A percentile compares a stretch with the other conserved stretches of the same genome.
Evolutionary conservation across 2,113 vertebrate genomes (phyloP).

Genomic region (Tinamus guttatus): DNA sequence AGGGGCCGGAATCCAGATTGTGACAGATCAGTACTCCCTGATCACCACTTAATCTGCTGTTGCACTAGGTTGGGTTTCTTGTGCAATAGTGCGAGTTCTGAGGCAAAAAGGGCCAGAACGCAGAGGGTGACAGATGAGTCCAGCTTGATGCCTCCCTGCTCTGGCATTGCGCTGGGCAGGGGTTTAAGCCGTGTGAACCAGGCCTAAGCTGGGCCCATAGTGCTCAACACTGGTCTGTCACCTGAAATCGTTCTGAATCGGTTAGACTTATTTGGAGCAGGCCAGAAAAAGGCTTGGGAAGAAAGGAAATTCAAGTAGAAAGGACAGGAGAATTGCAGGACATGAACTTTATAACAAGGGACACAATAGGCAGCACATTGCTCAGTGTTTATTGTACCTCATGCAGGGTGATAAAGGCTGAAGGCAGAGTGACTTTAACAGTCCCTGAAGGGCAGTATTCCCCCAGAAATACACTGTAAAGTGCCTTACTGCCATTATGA

Average conservation of each 20-base stretch:
- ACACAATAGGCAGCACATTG: conserved; percentile 34
- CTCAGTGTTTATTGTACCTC: conserved; percentile 43
- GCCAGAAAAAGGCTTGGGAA: neutral
- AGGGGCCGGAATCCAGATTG: neutral
- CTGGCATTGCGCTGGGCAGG: neutral
- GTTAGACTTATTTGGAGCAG: neutral
- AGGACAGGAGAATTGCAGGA: conserved; percentile 3
- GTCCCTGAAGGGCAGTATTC: conserved; percentile 69
- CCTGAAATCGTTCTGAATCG: neutral
- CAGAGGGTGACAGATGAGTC: neutral
- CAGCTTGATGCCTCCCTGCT: neutral
- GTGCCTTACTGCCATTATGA: conserved; percentile 44
- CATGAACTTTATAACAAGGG: neutral
- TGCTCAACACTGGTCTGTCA: neutral
- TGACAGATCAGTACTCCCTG: neutral
- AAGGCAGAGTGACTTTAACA: conserved; percentile 62
- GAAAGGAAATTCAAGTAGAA: conserved; percentile 9
- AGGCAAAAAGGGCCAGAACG: neutral
- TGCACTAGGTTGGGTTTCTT: neutral
- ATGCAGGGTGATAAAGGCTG: conserved; percentile 56
- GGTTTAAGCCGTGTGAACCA: neutral
- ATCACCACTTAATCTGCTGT: no score
- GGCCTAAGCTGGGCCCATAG: neutral
- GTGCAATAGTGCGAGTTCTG: neutral
- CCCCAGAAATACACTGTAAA: conserved; percentile 47